These are phyloP conservation scores for Epizoanthus scotinus DNA, from an alignment of 92 coral and sea anemone genomes.

Conservation along the genomic window DNA sequence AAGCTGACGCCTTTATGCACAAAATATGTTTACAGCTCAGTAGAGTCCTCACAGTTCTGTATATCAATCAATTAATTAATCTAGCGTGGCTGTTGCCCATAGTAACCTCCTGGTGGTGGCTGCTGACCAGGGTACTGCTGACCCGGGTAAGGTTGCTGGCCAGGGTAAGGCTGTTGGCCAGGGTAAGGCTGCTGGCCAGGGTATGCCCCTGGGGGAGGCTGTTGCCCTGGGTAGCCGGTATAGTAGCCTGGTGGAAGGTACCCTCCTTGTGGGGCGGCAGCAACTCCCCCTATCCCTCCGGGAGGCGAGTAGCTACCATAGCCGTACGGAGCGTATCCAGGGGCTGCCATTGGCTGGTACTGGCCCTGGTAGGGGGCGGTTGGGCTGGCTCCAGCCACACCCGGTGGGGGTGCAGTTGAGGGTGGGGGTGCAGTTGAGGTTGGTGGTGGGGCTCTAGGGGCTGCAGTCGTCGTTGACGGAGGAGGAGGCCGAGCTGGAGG, in stretches of 20 bases:
- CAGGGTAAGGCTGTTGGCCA: constrained; percentile 41
- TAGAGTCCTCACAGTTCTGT: neutral
- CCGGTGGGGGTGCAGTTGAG: constrained; percentile 55
- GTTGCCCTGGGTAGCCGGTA: constrained; percentile 88
- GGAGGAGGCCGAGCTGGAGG: constrained; percentile 90
- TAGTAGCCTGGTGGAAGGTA: constrained; percentile 77
- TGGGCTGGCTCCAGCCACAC: constrained; percentile 64
- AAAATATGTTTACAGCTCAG: neutral
- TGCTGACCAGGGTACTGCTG: constrained; percentile 48
- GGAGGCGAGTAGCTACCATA: constrained; percentile 72
- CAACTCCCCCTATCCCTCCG: constrained; percentile 66
- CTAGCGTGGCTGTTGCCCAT: constrained; percentile 40
- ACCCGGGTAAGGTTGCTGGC: constrained; percentile 28
- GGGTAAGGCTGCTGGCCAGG: constrained; percentile 56
- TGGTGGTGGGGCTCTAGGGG: constrained; percentile 49
- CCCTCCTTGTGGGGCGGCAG: constrained; percentile 43
- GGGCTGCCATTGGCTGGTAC: constrained; percentile 90
- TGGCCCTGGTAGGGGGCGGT: constrained; percentile 70
- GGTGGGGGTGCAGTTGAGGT: constrained; percentile 54
- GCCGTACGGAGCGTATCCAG: constrained; percentile 94
- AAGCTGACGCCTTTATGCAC: too few relatives aligned
- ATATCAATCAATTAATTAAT: neutral
- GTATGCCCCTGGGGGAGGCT: constrained; percentile 64
- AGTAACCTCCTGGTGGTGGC: constrained; percentile 35
- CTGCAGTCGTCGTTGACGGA: constrained; percentile 50